These are phyloP conservation scores for Drosophila antonietae DNA, from an alignment of 2,888 invertebrate species.

Conservation along the genomic window DNA sequence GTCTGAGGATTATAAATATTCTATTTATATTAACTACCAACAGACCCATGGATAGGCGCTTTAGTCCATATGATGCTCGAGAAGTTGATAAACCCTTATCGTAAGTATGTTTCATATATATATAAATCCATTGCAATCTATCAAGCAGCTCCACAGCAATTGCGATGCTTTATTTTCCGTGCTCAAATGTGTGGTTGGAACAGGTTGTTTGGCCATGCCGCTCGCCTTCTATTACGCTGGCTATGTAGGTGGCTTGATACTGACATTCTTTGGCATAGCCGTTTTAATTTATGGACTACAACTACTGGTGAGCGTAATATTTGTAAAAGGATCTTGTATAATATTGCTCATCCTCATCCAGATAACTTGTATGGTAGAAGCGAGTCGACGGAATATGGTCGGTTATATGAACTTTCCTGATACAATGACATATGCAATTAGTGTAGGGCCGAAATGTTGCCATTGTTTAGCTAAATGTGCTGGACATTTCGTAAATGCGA, in stretches of 20 bases:
- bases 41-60: neutral
- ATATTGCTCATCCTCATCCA: neutral
- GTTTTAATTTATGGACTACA: conserved; percentile 54
- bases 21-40: neutral
- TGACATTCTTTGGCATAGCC: conserved; percentile 4
- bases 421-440: conserved; percentile 48
- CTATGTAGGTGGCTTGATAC: conserved; percentile 30
- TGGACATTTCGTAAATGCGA: conserved; percentile 87
- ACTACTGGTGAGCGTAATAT: conserved; percentile 43
- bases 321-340: neutral
- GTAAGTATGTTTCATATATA: conserved; percentile 40
- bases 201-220: conserved; percentile 61
- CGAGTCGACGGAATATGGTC: conserved; percentile 18
- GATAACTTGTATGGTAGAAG: conserved; percentile 54
- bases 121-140: neutral
- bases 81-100: conserved; percentile 27
- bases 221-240: conserved; percentile 49
- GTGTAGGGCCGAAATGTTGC: conserved; percentile 40
- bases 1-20: neutral
- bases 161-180: conserved; percentile 46
- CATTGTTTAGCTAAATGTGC: conserved; percentile 3
- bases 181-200: conserved; percentile 54
- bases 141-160: conserved; percentile 19
- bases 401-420: conserved; percentile 45
- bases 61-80: conserved; percentile 51